Conservation (phyloP, 2,888 invertebrate species). For the Drosophila nr. fundita region DNA sequence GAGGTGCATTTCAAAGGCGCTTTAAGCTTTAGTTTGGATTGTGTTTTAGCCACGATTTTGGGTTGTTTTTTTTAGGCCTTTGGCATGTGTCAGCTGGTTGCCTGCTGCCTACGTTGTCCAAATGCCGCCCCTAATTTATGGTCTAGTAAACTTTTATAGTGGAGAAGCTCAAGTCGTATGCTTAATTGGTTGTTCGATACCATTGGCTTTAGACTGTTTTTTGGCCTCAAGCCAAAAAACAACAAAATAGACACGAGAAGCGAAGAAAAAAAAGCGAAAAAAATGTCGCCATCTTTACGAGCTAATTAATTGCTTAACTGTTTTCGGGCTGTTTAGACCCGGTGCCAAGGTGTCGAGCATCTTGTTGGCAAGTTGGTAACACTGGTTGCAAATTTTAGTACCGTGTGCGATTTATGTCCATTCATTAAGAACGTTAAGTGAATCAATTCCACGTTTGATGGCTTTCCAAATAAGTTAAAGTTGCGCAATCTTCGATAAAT, state of each 20-base stretch:
- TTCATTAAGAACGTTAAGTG: constrained; percentile 33
- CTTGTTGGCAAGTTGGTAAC: constrained; percentile 60
- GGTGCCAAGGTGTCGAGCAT: constrained; percentile 59
- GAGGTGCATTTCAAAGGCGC: constrained; percentile 40
- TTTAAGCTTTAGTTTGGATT: constrained; percentile 12
- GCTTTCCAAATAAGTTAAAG: constrained; percentile 13
- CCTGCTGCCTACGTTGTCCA: constrained; percentile 35
- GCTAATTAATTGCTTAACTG: constrained; percentile 62
- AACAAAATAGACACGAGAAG: neutral
- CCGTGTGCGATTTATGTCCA: constrained; percentile 12
- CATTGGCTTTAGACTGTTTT: constrained; percentile 45
- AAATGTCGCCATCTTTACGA: constrained; percentile 37
- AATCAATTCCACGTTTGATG: constrained; percentile 16
- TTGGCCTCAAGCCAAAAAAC: constrained; percentile 57
- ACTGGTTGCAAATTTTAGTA: constrained; percentile 6
- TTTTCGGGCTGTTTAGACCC: constrained; percentile 14
- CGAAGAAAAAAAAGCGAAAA: constrained; percentile 6
- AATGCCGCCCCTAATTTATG: constrained; percentile 43
- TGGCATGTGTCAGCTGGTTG: constrained; percentile 47
- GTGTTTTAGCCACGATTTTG: constrained; percentile 24
- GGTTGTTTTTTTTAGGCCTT: constrained; percentile 25
- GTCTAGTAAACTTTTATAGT: constrained; percentile 37
- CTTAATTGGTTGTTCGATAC: constrained; percentile 61
- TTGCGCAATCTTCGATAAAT: constrained; percentile 21
- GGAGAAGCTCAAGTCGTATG: constrained; percentile 26